These are phyloP conservation scores for Egretta garzetta DNA, from an alignment of 2,113 vertebrate genomes.

Conservation along the genomic window DNA sequence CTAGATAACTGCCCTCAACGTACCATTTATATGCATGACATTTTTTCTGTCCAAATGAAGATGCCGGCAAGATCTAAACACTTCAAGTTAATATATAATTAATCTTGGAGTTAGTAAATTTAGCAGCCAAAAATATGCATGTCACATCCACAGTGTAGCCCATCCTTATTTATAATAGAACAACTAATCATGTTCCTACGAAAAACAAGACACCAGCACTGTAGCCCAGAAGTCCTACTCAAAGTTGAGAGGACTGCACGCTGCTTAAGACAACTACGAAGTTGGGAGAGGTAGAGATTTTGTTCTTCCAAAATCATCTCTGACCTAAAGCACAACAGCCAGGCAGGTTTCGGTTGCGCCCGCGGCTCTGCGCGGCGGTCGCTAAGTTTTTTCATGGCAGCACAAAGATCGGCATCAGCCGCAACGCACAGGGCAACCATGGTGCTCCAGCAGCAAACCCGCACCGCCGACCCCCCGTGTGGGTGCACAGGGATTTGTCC, in stretches of 20 bases:
- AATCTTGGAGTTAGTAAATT: not conserved
- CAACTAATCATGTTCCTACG: not conserved
- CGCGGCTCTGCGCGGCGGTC: not conserved
- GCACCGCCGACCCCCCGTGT: no score
- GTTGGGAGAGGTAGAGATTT: not conserved
- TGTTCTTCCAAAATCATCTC: not conserved
- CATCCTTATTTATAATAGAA: not conserved
- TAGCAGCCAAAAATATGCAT: not conserved
- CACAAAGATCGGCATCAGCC: not conserved
- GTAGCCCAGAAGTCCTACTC: not conserved
- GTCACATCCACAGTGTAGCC: not conserved
- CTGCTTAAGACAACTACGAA: not conserved
- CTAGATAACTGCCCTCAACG: not conserved
- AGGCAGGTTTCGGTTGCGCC: not conserved
- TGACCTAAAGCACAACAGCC: not conserved
- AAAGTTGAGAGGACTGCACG: not conserved
- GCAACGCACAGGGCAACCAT: not conserved
- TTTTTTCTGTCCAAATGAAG: slow-evolving; percentile 20
- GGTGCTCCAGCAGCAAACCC: not conserved
- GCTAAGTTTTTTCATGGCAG: not conserved
- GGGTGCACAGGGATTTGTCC: no score
- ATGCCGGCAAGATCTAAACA: not conserved
- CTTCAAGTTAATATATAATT: not conserved
- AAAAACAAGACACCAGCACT: not conserved
- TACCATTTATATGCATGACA: not conserved